phyloP scores from a whole-genome alignment of 2,113 vertebrate species.

The Manacus vitellinus region DNA sequence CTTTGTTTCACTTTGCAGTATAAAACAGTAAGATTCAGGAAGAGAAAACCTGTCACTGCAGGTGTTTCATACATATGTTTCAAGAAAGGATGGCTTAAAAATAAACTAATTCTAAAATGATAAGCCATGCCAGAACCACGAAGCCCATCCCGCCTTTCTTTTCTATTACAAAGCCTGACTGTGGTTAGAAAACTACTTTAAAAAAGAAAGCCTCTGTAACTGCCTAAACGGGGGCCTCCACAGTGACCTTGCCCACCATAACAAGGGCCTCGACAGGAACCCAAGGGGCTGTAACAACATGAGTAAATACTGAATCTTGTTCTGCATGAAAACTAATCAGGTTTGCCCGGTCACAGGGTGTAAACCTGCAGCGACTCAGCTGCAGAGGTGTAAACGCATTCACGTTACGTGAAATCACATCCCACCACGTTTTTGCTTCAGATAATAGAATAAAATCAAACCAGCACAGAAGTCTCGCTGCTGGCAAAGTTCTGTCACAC shows the following conservation, averaged over 20 bases:
- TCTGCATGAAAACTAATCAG: neutral
- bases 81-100: conserved; percentile 1
- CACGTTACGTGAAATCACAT: fast-evolving
- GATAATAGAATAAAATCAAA: fast-evolving
- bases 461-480: neutral
- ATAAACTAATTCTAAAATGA: neutral
- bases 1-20: neutral
- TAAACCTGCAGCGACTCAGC: neutral
- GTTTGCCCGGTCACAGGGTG: too few species aligned
- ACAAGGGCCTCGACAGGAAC: neutral
- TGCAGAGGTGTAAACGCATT: fast-evolving
- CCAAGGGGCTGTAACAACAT: neutral
- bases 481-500: neutral
- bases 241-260: neutral
- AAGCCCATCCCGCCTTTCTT: neutral
- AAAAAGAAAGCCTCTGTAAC: neutral
- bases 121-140: neutral
- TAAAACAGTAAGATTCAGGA: neutral
- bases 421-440: neutral
- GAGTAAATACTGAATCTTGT: fast-evolving
- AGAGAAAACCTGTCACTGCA: neutral
- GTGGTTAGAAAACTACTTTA: neutral
- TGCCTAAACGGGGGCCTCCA: neutral
- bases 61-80: neutral
- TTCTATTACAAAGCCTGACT: neutral